Conservation (phyloP, 2,797 vertebrate species). For the Crypturellus tataupa region DNA sequence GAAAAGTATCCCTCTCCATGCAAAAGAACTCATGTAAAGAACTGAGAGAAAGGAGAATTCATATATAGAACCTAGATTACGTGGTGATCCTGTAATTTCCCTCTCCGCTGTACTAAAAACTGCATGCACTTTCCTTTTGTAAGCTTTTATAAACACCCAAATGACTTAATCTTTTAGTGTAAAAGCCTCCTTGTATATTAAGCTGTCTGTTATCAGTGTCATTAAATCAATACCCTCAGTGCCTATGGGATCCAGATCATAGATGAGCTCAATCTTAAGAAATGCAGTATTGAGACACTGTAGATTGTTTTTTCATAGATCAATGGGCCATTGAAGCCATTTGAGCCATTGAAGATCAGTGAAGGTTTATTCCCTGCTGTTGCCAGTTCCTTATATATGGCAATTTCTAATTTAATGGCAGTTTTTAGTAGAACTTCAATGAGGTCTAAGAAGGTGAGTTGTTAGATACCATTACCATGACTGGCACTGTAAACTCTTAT, state of each 20-base stretch:
- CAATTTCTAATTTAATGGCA: neutral
- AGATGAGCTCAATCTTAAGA: conserved; percentile 51
- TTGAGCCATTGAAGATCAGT: conserved; percentile 44
- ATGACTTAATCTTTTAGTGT: conserved; percentile 21
- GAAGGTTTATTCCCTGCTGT: conserved; percentile 29
- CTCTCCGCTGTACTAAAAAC: neutral
- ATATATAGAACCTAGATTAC: neutral
- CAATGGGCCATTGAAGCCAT: neutral
- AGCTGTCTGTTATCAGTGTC: conserved; percentile 50
- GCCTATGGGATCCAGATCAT: conserved; percentile 30
- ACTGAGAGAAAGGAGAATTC: neutral
- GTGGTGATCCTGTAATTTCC: neutral
- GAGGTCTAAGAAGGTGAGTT: neutral
- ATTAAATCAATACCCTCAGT: conserved; percentile 70
- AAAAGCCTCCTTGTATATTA: conserved; percentile 41
- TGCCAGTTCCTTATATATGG: neutral
- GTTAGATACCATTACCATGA: neutral
- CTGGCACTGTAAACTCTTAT: neutral
- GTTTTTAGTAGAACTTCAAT: neutral
- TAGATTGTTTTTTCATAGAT: conserved; percentile 33
- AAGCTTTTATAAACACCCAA: conserved; percentile 34
- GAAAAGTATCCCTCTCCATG: neutral
- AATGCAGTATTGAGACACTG: conserved; percentile 41
- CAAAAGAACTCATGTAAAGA: neutral
- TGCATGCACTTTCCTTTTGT: neutral